Evolutionary conservation across 2,113 vertebrate genomes (phyloP).

Genomic region (Heloderma charlesbogerti): DNA sequence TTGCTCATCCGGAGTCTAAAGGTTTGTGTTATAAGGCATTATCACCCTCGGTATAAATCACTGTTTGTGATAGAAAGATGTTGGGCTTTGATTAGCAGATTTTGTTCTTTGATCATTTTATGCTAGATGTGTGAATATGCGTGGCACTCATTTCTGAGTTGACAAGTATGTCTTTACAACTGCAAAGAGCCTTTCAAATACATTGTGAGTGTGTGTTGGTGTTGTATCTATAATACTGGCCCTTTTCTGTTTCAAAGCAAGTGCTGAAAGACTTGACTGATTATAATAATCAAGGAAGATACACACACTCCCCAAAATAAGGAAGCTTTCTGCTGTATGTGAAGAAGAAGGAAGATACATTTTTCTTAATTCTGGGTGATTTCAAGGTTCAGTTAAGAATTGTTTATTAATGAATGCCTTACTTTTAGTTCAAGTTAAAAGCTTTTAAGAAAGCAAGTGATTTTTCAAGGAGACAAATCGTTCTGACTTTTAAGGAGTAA

Average conservation of each 20-base stretch:
- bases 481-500: conserved; percentile 40
- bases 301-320: not conserved
- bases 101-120: not conserved
- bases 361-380: not conserved
- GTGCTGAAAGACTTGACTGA: not conserved
- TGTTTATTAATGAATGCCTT: not conserved
- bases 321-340: not conserved
- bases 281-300: not conserved
- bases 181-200: not conserved
- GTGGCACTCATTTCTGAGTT: not conserved
- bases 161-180: not conserved
- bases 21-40: not conserved
- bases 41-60: not conserved
- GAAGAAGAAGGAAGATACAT: not conserved
- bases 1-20: not conserved
- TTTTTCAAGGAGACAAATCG: conserved; percentile 26
- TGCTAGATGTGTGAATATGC: not conserved
- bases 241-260: conserved; percentile 3
- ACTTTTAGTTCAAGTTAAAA: conserved; percentile 27
- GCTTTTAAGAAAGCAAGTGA: conserved; percentile 30
- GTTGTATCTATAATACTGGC: not conserved
- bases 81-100: not conserved
- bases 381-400: conserved; percentile 5
- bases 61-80: not conserved
- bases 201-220: not conserved